Evolutionary conservation across 2,113 vertebrate species (phyloP).

Genomic region (Lepisosteus oculatus): DNA sequence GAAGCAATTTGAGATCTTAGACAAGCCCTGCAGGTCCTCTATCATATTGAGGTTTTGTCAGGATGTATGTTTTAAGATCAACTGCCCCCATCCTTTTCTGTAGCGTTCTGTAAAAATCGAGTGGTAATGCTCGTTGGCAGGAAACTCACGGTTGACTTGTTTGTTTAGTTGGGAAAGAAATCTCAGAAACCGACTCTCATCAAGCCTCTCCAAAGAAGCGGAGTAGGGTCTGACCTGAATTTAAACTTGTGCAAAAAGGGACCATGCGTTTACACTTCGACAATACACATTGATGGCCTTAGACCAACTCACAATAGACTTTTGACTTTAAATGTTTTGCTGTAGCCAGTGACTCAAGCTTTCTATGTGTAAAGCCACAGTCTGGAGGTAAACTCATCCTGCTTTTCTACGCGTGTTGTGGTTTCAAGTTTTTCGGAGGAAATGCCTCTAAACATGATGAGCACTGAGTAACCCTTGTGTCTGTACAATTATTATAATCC

Average conservation of each 20-base stretch:
- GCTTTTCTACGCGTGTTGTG: constrained; percentile 2
- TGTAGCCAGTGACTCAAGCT: constrained; percentile 18
- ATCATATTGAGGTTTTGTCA: constrained; percentile 17
- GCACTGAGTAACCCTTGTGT: not conserved
- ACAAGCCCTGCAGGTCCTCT: not conserved
- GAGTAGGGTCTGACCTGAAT: constrained; percentile 43
- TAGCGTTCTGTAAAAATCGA: not conserved
- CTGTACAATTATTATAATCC: not conserved
- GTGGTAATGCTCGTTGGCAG: constrained; percentile 17
- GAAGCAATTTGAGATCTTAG: constrained; percentile 11
- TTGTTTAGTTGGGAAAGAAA: constrained; percentile 52
- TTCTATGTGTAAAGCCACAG: constrained; percentile 38
- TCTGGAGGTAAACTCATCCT: constrained; percentile 22
- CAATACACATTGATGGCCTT: constrained; percentile 42
- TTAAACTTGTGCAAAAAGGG: constrained; percentile 53
- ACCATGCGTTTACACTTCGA: constrained; percentile 42
- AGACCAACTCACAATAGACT: constrained; percentile 52
- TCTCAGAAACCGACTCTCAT: constrained; percentile 42
- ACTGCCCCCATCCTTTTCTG: constrained; percentile 5
- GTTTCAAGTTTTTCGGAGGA: constrained; percentile 9
- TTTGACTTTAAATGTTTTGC: constrained; percentile 51
- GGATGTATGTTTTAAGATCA: constrained; percentile 7
- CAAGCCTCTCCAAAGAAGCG: constrained; percentile 28
- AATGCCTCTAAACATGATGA: constrained; percentile 12
- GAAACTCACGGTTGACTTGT: constrained; percentile 44